Conservation (phyloP, 2,888 invertebrate species). For the Xanthia togata region DNA sequence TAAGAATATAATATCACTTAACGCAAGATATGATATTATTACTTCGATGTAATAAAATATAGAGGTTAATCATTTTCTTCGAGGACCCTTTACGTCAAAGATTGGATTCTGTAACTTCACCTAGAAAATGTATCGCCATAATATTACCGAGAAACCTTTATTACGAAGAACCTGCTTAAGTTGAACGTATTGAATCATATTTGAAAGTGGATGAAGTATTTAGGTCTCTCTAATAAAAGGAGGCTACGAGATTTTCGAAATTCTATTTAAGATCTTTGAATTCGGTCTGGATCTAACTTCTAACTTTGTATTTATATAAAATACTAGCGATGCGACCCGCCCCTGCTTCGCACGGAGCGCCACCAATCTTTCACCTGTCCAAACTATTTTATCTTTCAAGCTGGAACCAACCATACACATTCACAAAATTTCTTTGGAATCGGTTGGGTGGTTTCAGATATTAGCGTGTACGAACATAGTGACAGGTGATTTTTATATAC, state of each 20-base stretch:
- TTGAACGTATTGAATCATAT: conserved; percentile 21
- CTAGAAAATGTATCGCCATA: conserved; percentile 43
- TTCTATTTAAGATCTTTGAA: background rate
- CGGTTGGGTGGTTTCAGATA: no score
- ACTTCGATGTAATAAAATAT: conserved; percentile 38
- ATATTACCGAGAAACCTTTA: conserved; percentile 24
- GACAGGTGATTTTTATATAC: no score
- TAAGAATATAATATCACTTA: conserved; percentile 6
- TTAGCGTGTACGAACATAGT: no score
- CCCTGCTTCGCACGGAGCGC: no score
- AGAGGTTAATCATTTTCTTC: conserved; percentile 39
- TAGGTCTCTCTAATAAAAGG: background rate
- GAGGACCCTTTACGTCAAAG: conserved; percentile 39
- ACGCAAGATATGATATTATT: conserved; percentile 40
- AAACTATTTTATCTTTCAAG: no score
- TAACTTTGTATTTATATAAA: background rate
- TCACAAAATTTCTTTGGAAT: no score
- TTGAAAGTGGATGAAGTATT: conserved; percentile 21
- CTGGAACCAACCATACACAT: no score
- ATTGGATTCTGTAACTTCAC: conserved; percentile 59
- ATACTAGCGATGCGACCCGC: background rate
- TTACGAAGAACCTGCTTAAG: conserved; percentile 7
- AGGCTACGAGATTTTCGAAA: background rate
- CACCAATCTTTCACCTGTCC: no score
- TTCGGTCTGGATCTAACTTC: background rate